Base-by-base conservation (phyloP, 2,888 invertebrate species). In the Spilosoma lubricipeda region DNA sequence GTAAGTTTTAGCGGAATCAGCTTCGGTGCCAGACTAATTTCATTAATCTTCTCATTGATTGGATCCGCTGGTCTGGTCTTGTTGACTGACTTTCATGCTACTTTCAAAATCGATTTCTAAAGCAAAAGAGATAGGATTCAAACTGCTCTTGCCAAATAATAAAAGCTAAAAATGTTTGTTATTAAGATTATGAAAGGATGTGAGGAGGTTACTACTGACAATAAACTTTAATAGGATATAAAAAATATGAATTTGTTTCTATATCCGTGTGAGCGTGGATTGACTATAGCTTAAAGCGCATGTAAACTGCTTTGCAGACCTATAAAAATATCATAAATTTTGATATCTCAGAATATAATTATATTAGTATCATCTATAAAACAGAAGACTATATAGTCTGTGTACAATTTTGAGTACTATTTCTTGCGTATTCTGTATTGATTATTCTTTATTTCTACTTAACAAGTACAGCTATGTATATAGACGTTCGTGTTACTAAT, bases 31-130 rank as follows among this genome's bases (percentile, higher is more conserved):
- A 84, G 87, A 87, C 90, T 92, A 91, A 93, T 92, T 92, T 89
- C 86, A 92, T 93, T 92, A 91, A 91, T 91, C 89, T 87, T 82
- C 74, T 71, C 85, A 88, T 88, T 89, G 92, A 92, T 92, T 91
- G 90, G 89, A 89, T 90, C 85, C 80, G 77, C 79, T 79, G 77
- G 76, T 69, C 71, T 77, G 67, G 74, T 68, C 69, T 63, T 82
- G 80, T 84, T 79, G 81, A 80, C 80, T 82, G 70, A 82, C 70
- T 83, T 77, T 80, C 76, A 76, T 77, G 68, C 64, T 75, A 77
- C 79, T 78, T 78, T 56, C 74, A 65, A 76, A 56, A 73, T 69
- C 68, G 66, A 52, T 45, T 77, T 78, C 80, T 81, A 80, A 67
- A 63, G 76, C 67, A 67, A 75, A 71, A 70, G 70, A 67, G 68